phyloP scores from a whole-genome alignment of 2,797 vertebrate genomes.

The Hyperoplus immaculatus region DNA sequence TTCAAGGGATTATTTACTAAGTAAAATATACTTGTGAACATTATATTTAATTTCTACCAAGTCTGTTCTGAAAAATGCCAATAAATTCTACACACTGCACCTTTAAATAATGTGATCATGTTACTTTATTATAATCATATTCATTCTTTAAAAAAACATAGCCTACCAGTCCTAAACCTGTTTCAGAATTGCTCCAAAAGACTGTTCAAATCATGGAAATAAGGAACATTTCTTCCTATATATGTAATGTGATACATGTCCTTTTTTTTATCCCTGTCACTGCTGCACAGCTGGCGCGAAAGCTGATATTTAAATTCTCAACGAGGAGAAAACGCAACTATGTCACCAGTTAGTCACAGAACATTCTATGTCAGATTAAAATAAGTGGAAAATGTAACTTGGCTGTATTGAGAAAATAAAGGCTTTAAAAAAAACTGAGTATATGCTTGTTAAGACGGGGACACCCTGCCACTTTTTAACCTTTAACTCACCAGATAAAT shows the following conservation, averaged over 20 bases:
- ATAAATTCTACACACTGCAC: too few relatives aligned
- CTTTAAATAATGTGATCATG: background rate
- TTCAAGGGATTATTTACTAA: too few relatives aligned
- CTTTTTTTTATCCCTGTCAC: background rate
- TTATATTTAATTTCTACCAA: too few relatives aligned
- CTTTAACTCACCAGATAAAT: background rate
- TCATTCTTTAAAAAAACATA: background rate
- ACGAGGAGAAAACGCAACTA: background rate
- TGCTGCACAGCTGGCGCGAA: background rate
- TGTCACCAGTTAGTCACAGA: background rate
- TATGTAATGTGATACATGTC: background rate
- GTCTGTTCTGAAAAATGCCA: too few relatives aligned
- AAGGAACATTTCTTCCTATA: background rate
- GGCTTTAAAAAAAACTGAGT: background rate
- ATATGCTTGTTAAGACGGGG: background rate
- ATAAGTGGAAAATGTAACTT: background rate
- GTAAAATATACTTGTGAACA: too few relatives aligned
- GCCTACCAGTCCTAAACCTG: background rate
- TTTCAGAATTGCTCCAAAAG: background rate
- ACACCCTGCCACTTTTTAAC: background rate
- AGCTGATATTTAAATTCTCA: conserved; percentile 8
- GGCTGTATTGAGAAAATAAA: background rate
- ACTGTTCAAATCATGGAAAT: background rate
- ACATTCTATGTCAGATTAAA: background rate
- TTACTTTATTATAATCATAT: background rate